These are phyloP conservation scores for Sycophila sp. DNA, from an alignment of 1,140 invertebrate species.

Conservation along the genomic window DNA sequence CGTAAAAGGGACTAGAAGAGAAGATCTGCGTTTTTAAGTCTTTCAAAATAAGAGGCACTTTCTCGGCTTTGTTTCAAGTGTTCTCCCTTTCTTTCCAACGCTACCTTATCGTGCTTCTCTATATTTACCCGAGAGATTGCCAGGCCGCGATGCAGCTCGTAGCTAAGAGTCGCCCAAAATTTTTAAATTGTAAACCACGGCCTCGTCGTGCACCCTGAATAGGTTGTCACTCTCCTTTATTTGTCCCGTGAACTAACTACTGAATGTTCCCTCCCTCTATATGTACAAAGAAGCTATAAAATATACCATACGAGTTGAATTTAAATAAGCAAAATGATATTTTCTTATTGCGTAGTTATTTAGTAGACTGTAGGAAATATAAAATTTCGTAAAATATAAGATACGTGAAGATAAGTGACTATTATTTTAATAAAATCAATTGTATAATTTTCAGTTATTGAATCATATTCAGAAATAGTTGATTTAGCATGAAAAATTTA, in stretches of 20 bases:
- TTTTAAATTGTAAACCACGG: neutral
- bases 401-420: too few species aligned
- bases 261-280: neutral
- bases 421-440: too few species aligned
- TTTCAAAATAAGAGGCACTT: constrained; percentile 26
- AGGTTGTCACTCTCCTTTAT: neutral
- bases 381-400: too few species aligned
- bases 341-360: neutral
- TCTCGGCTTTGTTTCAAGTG: constrained; percentile 19
- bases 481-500: too few species aligned
- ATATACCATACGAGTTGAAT: neutral
- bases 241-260: neutral
- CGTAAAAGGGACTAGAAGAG: neutral
- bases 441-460: too few species aligned
- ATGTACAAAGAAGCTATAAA: neutral
- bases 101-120: neutral
- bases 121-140: constrained; percentile 13
- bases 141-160: neutral
- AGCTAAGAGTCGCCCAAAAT: neutral
- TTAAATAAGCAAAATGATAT: neutral
- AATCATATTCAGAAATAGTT: too few species aligned
- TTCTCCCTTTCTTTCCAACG: neutral
- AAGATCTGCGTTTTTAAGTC: constrained; percentile 14
- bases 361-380: neutral
- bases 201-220: neutral